phyloP scores from a whole-genome alignment of 2,888 invertebrate genomes.

The Ichneumoninae sp. region DNA sequence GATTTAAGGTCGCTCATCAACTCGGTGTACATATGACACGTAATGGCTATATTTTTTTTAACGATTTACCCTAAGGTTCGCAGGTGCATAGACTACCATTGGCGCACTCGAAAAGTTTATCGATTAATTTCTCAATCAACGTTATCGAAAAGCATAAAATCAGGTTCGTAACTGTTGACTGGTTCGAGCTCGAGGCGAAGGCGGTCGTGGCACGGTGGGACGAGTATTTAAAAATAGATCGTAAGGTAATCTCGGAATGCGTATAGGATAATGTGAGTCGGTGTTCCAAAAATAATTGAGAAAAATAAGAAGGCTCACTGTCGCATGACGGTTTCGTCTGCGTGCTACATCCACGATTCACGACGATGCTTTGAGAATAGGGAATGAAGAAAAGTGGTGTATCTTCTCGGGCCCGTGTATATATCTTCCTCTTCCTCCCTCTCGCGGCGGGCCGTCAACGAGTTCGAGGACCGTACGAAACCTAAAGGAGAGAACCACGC shows the following conservation, averaged over 20 bases:
- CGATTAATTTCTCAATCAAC: background rate
- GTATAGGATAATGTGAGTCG: conserved; percentile 81
- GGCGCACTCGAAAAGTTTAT: background rate
- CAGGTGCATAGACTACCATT: background rate
- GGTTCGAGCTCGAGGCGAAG: conserved; percentile 42
- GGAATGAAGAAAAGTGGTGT: conserved; percentile 11
- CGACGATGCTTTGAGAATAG: conserved; percentile 46
- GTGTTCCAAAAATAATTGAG: conserved; percentile 79
- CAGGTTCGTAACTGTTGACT: conserved; percentile 16
- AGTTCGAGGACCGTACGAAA: conserved; percentile 60
- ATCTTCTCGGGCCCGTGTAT: background rate
- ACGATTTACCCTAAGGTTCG: background rate
- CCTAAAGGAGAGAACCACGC: conserved; percentile 24
- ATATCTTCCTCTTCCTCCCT: background rate
- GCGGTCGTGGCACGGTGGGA: conserved; percentile 48
- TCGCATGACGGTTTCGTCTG: conserved; percentile 52
- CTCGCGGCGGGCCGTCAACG: background rate
- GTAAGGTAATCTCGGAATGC: conserved; percentile 81
- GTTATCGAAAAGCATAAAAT: conserved; percentile 21
- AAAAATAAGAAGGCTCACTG: conserved; percentile 75
- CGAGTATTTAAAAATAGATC: conserved; percentile 78
- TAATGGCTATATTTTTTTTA: background rate
- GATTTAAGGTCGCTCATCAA: background rate
- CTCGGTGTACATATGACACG: background rate
- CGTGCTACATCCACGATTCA: conserved; percentile 50